phyloP scores from a whole-genome alignment of 2,888 invertebrate species.

The Sylvicola cinctus region DNA sequence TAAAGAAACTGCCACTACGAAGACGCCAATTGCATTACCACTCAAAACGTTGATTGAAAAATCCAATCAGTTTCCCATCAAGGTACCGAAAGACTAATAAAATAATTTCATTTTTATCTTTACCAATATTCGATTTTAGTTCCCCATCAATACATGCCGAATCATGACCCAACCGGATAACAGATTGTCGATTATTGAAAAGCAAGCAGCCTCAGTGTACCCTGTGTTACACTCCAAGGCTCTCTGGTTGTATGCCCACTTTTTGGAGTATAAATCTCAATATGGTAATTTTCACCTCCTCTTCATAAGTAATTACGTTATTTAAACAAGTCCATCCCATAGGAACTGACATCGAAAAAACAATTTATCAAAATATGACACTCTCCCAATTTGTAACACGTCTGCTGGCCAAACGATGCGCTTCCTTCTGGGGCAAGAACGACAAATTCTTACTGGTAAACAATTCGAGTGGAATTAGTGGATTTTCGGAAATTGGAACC shows the following conservation, averaged over 20 bases:
- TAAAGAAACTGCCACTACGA: no score
- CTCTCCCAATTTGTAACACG: conserved; percentile 29
- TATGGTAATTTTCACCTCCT: no score
- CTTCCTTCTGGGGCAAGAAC: conserved; percentile 25
- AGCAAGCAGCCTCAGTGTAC: conserved; percentile 33
- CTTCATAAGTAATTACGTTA: no score
- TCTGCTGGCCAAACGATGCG: conserved; percentile 30
- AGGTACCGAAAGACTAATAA: conserved; percentile 2
- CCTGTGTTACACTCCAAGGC: conserved; percentile 47
- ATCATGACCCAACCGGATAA: conserved; percentile 14
- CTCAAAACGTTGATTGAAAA: conserved; percentile 5
- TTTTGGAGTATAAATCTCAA: conserved; percentile 46
- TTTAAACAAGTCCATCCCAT: no score
- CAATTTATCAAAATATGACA: conserved; percentile 26
- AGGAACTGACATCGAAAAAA: no score
- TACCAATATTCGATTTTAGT: conserved; percentile 10
- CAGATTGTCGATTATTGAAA: conserved; percentile 13
- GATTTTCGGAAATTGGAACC: no score
- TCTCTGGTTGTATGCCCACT: conserved; percentile 36
- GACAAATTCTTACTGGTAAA: conserved; percentile 26
- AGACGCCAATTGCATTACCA: conserved; percentile 8
- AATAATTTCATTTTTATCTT: neutral
- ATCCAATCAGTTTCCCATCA: conserved; percentile 7
- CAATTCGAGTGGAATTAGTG: conserved; percentile 25
- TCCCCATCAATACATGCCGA: conserved; percentile 20